phyloP scores from a whole-genome alignment of 2,888 invertebrate genomes.

The Tetanocera ferruginea region DNA sequence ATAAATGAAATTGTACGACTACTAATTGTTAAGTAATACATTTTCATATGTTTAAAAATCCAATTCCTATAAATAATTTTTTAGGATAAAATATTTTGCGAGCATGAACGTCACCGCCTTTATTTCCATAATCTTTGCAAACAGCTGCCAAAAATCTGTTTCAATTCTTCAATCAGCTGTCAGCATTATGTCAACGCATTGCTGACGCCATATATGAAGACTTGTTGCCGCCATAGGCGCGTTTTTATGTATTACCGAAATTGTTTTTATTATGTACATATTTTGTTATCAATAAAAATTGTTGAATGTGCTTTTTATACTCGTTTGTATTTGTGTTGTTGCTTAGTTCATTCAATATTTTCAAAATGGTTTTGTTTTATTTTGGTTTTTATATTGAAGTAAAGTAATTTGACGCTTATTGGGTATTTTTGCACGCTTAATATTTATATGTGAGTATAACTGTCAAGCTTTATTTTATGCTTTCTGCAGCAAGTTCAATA shows the following conservation, averaged over 20 bases:
- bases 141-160: not conserved
- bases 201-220: constrained; percentile 1
- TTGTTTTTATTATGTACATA: not conserved
- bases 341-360: not conserved
- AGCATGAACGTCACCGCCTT: not conserved
- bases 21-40: too few relatives aligned
- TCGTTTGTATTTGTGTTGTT: not conserved
- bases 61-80: too few relatives aligned
- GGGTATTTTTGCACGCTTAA: too few relatives aligned
- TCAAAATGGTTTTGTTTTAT: not conserved
- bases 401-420: too few relatives aligned
- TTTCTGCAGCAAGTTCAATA: too few relatives aligned
- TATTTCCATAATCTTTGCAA: not conserved
- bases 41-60: too few relatives aligned
- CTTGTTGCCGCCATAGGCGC: not conserved
- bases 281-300: too few relatives aligned
- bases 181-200: constrained; percentile 41
- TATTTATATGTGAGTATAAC: too few relatives aligned
- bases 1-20: too few relatives aligned
- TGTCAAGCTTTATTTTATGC: too few relatives aligned
- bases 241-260: not conserved
- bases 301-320: too few relatives aligned
- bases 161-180: constrained; percentile 32
- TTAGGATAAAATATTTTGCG: not conserved
- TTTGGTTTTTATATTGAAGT: too few relatives aligned